Evolutionary conservation across 2,113 vertebrate species (phyloP).

Genomic region (Nanorana parkeri): DNA sequence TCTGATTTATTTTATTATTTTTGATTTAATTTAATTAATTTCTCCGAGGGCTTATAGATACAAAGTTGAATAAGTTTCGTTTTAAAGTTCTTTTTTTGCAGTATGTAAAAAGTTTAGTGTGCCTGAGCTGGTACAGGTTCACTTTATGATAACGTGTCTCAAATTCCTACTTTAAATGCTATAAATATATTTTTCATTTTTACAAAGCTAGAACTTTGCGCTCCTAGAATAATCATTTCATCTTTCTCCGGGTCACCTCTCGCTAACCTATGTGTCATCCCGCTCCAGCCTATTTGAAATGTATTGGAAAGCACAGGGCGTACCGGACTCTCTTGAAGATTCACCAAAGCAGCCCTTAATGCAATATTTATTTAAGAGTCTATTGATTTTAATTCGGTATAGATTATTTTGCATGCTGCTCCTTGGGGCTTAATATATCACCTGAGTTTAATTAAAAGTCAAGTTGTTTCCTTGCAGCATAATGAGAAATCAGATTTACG

Average conservation of each 20-base stretch:
- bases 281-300: not conserved
- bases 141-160: too few species aligned
- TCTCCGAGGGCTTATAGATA: too few species aligned
- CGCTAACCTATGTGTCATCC: not conserved
- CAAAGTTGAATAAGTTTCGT: too few species aligned
- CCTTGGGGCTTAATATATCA: constrained; percentile 45
- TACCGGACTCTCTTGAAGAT: not conserved
- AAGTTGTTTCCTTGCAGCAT: constrained; percentile 49
- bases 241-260: not conserved
- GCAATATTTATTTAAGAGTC: constrained; percentile 47
- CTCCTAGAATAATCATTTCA: not conserved
- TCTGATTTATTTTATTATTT: too few species aligned
- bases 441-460: constrained; percentile 54
- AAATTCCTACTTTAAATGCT: too few species aligned
- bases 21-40: too few species aligned
- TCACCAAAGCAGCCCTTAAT: constrained; percentile 40
- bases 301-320: not conserved
- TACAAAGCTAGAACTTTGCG: too few species aligned
- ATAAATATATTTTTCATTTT: too few species aligned
- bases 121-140: too few species aligned
- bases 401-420: constrained; percentile 48
- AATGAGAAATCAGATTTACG: constrained; percentile 54
- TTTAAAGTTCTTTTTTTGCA: too few species aligned
- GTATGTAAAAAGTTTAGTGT: too few species aligned
- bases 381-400: constrained; percentile 53